These are phyloP conservation scores for Drosophila anomelani DNA, from an alignment of 2,888 invertebrate genomes.

Conservation along the genomic window DNA sequence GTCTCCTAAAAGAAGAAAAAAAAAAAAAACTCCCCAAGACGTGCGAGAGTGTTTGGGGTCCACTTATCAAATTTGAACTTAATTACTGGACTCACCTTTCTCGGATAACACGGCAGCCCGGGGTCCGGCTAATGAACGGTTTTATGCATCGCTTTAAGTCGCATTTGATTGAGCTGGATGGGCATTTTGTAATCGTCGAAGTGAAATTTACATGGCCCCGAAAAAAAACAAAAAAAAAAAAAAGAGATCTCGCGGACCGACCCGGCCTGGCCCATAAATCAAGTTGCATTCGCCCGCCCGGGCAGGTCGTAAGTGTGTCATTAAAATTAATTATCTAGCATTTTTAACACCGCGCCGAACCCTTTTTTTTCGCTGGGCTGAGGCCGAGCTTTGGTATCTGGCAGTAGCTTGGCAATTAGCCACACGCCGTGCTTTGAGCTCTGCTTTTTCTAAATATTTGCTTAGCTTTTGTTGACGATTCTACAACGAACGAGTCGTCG, in stretches of 20 bases:
- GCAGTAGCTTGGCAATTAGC: slow-evolving; percentile 64
- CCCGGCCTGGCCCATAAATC: slow-evolving; percentile 64
- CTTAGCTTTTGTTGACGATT: slow-evolving; percentile 61
- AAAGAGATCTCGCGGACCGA: neutral
- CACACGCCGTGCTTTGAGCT: slow-evolving; percentile 66
- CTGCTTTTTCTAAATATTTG: slow-evolving; percentile 69
- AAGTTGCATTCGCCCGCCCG: slow-evolving; percentile 69
- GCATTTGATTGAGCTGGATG: slow-evolving; percentile 51
- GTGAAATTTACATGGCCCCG: slow-evolving; percentile 54
- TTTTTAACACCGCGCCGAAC: slow-evolving; percentile 62
- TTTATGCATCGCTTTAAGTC: slow-evolving; percentile 68
- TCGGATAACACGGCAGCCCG: slow-evolving; percentile 52
- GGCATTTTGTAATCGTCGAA: slow-evolving; percentile 65
- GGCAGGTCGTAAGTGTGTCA: slow-evolving; percentile 63
- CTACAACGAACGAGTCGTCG: slow-evolving; percentile 14
- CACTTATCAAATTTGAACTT: slow-evolving; percentile 75
- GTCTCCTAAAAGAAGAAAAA: slow-evolving; percentile 6
- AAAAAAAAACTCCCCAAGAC: neutral
- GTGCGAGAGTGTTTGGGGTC: slow-evolving; percentile 42
- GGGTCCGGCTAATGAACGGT: slow-evolving; percentile 68
- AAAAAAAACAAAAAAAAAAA: slow-evolving; percentile 35
- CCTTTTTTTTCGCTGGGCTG: slow-evolving; percentile 12
- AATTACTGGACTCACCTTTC: slow-evolving; percentile 67
- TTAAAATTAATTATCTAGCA: slow-evolving; percentile 78
- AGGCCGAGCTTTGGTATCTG: slow-evolving; percentile 4